Evolutionary conservation across 1,140 invertebrate species (phyloP).

Genomic region (Glomeris maerens): DNA sequence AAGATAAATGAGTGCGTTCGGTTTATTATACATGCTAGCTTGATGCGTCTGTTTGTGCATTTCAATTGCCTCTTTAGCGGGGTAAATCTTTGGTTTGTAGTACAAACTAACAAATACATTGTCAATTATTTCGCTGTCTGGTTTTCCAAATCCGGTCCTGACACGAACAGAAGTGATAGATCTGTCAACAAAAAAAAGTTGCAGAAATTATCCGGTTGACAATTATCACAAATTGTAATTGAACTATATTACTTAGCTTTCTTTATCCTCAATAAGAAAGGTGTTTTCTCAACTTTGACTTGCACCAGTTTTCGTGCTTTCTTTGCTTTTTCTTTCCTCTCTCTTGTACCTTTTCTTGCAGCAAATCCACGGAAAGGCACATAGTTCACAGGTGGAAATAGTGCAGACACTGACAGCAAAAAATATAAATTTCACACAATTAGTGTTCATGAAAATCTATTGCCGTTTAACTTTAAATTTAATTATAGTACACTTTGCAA

Average conservation of each 20-base stretch:
- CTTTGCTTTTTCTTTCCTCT: background rate
- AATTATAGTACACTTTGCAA: too few species aligned
- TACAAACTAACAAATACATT: background rate
- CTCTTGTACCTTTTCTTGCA: slow-evolving; percentile 11
- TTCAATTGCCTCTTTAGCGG: slow-evolving; percentile 18
- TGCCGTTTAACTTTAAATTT: too few species aligned
- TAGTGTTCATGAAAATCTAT: too few species aligned
- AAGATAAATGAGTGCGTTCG: slow-evolving; percentile 17
- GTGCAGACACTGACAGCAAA: too few species aligned
- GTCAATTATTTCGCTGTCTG: background rate
- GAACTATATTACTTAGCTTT: too few species aligned
- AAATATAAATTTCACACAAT: too few species aligned
- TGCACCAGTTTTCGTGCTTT: background rate
- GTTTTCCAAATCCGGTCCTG: background rate
- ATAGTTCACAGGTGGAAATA: too few species aligned
- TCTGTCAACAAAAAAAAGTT: background rate
- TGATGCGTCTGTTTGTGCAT: slow-evolving; percentile 20
- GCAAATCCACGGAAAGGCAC: slow-evolving; percentile 7
- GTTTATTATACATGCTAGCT: slow-evolving; percentile 17
- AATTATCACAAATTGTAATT: too few species aligned
- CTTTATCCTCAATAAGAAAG: too few species aligned
- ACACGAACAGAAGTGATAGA: background rate
- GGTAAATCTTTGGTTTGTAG: slow-evolving; percentile 12
- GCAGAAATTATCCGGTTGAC: too few species aligned
- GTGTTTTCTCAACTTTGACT: background rate